These are phyloP conservation scores for Hippoglossus hippoglossus DNA, from an alignment of 2,797 vertebrate genomes.

Conservation along the genomic window DNA sequence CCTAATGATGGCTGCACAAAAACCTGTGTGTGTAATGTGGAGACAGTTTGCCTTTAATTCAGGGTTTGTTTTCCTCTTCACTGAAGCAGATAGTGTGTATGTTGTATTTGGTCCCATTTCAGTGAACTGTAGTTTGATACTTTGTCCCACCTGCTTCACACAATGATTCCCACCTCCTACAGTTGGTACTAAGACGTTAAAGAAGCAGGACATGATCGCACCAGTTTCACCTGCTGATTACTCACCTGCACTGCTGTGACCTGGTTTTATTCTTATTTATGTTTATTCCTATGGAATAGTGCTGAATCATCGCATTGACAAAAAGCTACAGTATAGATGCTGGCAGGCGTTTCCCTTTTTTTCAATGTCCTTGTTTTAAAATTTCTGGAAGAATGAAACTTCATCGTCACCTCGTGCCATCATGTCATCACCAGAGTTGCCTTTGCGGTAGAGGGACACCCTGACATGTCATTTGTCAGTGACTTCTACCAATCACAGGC, in stretches of 20 bases:
- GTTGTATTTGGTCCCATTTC: too few relatives aligned
- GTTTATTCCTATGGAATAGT: neutral
- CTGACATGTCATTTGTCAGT: neutral
- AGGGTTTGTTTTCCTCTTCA: too few relatives aligned
- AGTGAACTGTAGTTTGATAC: neutral
- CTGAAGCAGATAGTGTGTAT: too few relatives aligned
- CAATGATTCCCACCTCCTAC: neutral
- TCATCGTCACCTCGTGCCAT: slow-evolving; percentile 19
- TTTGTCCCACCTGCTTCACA: slow-evolving; percentile 17
- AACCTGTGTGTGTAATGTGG: too few relatives aligned
- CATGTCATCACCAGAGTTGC: slow-evolving; percentile 14
- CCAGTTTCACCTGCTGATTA: too few relatives aligned
- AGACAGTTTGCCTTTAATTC: too few relatives aligned
- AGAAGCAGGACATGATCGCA: too few relatives aligned
- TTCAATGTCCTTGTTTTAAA: neutral
- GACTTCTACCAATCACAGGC: slow-evolving; percentile 8
- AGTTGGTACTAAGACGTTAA: slow-evolving; percentile 12
- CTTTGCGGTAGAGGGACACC: neutral
- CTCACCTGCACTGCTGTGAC: neutral
- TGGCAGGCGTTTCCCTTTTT: neutral
- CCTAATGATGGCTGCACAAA: too few relatives aligned
- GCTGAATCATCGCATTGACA: neutral
- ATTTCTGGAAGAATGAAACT: slow-evolving; percentile 4
- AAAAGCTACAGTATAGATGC: neutral
- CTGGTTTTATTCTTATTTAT: neutral